Evolutionary conservation across 1,140 invertebrate genomes (phyloP), one percentile per base, ranked within the genome.

Genomic region (Dufourea novaeangliae): DNA sequence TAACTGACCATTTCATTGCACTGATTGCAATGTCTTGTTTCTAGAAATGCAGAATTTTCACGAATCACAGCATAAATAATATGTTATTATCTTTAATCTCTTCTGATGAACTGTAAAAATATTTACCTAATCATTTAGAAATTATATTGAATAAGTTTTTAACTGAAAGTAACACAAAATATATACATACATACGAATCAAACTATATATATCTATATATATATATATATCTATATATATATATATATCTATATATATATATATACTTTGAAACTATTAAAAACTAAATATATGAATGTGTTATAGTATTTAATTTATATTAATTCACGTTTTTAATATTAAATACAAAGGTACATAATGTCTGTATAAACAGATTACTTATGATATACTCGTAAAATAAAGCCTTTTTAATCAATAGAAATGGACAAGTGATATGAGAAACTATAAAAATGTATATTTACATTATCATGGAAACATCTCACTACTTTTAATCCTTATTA

Each of bases 321-420:
- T 71, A 77, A 71, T 44, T 77, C 52, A 57, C 27, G 46, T 71
- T 57, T 70, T 71, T 62, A 62, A 62, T 77, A 59, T 71, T 77
- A 77, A 77, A 77, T 77, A 77, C 57, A 77, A 77, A 71, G 68
- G 46, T 77, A 69, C 46, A 76, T 67, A 76, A 59, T 69, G 32
- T 69, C 54, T 59, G 54, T 76, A 69, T 69, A 76, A 76, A 69
- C 52, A 50, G 69, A 76, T 50, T 69, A 50, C 54, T 59, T 76
- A 69, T 59, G 12, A 57, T 59, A 46, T 66, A 76, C 22, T 76
- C 20, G 41, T 69, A 61, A 76, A 76, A 44, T 41, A 76, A 32
- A 75, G 27, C 20, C 39, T 37, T 68, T 46, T 27, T 57, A 61
- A 69, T 76, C 56, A 69, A 69, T 44, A 37, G 57, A 57, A 75